Evolutionary conservation across 2,888 invertebrate species (phyloP).

Genomic region (Habrosyne pyritoides): DNA sequence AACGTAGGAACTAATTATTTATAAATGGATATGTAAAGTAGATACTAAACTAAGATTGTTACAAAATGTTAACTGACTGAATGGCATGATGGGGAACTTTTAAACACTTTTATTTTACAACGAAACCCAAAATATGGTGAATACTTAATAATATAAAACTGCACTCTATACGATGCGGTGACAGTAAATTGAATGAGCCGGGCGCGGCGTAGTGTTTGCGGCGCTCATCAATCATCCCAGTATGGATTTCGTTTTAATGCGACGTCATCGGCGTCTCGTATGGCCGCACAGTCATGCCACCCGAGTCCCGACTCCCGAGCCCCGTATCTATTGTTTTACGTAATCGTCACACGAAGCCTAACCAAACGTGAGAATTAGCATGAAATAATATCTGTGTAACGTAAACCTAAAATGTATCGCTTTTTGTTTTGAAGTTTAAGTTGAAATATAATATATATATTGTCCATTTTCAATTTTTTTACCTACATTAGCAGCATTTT

Average conservation of each 20-base stretch:
- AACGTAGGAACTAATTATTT: background rate
- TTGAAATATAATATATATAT: no score
- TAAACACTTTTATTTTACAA: background rate
- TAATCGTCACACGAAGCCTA: conserved; percentile 26
- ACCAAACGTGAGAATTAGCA: conserved; percentile 32
- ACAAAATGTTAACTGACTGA: no score
- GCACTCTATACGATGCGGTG: conserved; percentile 41
- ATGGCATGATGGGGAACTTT: background rate
- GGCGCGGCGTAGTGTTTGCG: conserved; percentile 73
- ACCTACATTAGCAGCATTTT: no score
- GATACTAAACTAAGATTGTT: no score
- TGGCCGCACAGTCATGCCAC: conserved; percentile 57
- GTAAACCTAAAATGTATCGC: background rate
- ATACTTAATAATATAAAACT: conserved; percentile 40
- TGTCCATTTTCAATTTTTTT: no score
- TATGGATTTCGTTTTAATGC: conserved; percentile 82
- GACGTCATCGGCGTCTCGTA: conserved; percentile 78
- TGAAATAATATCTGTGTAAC: conserved; percentile 10
- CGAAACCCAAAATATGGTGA: conserved; percentile 1
- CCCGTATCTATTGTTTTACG: conserved; percentile 50
- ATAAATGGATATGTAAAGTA: background rate
- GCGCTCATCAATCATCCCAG: conserved; percentile 78
- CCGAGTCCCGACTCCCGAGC: conserved; percentile 19
- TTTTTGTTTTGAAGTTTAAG: background rate
- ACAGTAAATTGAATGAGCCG: conserved; percentile 79